These are phyloP conservation scores for Helarctos malayanus DNA, from an alignment of 2,797 vertebrate genomes.

Conservation along the genomic window DNA sequence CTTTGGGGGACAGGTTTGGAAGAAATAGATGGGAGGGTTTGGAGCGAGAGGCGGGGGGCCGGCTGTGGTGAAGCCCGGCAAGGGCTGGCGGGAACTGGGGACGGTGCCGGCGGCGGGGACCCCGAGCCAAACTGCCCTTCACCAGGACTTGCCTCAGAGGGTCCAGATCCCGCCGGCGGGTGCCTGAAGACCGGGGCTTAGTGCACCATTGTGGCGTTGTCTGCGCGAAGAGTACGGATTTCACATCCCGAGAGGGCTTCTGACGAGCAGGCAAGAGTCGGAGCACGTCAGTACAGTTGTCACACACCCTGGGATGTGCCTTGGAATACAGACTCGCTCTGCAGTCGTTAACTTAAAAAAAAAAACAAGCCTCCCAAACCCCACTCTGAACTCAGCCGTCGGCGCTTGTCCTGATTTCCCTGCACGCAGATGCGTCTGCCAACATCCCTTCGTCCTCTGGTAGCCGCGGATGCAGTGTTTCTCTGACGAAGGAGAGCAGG, in stretches of 20 bases:
- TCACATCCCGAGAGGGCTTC: not conserved
- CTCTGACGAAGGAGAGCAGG: not conserved
- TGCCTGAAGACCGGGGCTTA: not conserved
- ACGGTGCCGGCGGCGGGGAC: not conserved
- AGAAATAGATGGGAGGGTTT: not conserved
- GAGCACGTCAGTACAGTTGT: not conserved
- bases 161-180: not conserved
- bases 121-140: not conserved
- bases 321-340: not conserved
- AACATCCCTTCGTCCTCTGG: not conserved
- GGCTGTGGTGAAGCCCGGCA: not conserved
- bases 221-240: not conserved
- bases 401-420: not conserved
- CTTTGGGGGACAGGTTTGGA: constrained; percentile 14
- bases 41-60: not conserved
- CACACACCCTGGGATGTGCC: not conserved
- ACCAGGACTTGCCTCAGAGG: not conserved
- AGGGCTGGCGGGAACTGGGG: not conserved
- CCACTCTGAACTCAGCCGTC: not conserved
- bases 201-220: not conserved
- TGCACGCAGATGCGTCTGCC: not conserved
- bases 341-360: not conserved
- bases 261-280: not conserved
- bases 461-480: not conserved
- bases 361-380: not conserved